Percentiles rank a stretch among this genome's conserved stretches.
phyloP scores from a whole-genome alignment of 2,888 invertebrate genomes.

The Cordilura impudica region DNA sequence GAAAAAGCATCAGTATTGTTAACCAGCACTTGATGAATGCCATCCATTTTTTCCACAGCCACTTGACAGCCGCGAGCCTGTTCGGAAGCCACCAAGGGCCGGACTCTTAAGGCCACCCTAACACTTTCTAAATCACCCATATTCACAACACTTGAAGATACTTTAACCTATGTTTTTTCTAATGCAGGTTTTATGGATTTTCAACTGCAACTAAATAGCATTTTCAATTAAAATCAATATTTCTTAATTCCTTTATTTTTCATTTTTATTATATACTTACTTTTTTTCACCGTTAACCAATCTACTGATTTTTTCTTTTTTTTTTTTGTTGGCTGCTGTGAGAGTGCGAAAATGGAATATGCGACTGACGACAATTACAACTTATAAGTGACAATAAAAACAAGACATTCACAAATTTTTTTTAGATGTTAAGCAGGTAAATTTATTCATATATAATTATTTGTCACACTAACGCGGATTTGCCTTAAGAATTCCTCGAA shows the following conservation, averaged over 20 bases:
- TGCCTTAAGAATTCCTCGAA: conserved; percentile 32
- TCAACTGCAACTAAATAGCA: neutral
- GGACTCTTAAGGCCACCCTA: conserved; percentile 88
- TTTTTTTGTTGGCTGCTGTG: neutral
- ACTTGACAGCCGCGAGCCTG: conserved; percentile 85
- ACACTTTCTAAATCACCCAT: conserved; percentile 69
- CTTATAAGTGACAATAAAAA: neutral
- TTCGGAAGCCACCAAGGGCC: conserved; percentile 88
- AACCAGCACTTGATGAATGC: conserved; percentile 85
- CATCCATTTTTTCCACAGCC: conserved; percentile 83
- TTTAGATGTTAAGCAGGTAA: conserved; percentile 1
- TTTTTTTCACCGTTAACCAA: no score
- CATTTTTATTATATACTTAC: neutral
- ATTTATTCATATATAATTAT: neutral
- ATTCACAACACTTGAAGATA: neutral
- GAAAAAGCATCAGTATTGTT: conserved; percentile 86
- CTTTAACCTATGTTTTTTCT: no score
- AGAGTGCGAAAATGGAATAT: conserved; percentile 1
- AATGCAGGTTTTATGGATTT: neutral
- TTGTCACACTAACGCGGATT: conserved; percentile 15
- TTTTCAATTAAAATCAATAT: no score
- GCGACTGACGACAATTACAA: conserved; percentile 2
- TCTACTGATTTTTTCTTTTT: neutral
- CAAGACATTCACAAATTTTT: neutral
- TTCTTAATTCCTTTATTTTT: neutral